Base-by-base conservation (phyloP, 2,888 invertebrate genomes). In the Drosophila neoperkinsi region DNA sequence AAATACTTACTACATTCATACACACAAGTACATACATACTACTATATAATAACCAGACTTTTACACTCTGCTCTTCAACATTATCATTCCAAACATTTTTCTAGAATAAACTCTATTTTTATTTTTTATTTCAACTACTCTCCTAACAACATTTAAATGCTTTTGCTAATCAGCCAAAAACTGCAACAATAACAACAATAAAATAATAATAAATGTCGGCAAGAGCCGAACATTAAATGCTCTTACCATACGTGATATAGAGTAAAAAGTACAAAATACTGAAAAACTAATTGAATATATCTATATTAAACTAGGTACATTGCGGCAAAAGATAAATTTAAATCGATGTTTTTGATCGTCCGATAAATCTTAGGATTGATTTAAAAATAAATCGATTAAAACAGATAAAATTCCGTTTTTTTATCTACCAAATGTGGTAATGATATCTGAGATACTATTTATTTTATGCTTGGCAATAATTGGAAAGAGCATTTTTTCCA, bases 21-120 rank as follows among this genome's bases (percentile, higher is more conserved):
- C 57, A 74, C 61, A 36, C 64, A 62, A 55, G 51, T 66, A 64
- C 58, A 62, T 60, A 71, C 50, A 41, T 55, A 52, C 50, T 57
- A 52, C 62, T 21, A 68, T 79, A 72, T 71, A 77, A 70, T 81
- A 82, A 68, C 66, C 77, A 79, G 64, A 81, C 64, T 71, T 83
- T 65, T 57, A 71, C 67, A 71, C 77, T 71, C 65, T 63, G 71
- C 74, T 84, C 67, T 74, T 66, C 38, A 60, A 63, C 71, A 67
- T 65, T 66, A 74, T 52, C 77, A 74, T 76, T 31, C 34, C 41
- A 74, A 57, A 57, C 28, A 41, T 31, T 79, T 86, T 79, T 77
- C 71, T 79, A 79, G 66, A 60, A 70, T 70, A 68, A 69, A 71
- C 58, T 79, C 50, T 55, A 72, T 41, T 50, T 78, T 46, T 46